Percentiles rank a stretch among this genome's conserved stretches.
Evolutionary conservation across 37 sponge, comb jelly and placozoan genomes (phyloP).

Genomic region (Spongilla lacustris): DNA sequence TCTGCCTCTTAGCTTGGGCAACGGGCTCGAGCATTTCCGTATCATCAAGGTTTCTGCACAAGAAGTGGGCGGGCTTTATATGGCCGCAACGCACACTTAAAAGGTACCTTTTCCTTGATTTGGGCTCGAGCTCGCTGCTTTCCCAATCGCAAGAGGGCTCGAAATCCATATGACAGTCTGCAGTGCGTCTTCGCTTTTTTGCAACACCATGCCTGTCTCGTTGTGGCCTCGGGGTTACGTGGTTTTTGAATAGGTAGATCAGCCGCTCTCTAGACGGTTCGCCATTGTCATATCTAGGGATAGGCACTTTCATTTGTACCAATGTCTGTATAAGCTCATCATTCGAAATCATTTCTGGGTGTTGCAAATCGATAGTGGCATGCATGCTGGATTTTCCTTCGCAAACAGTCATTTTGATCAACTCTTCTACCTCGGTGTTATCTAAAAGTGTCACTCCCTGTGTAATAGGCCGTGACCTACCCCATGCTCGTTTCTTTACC

Average conservation of each 20-base stretch:
- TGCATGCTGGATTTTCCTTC: not conserved
- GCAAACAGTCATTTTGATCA: not conserved
- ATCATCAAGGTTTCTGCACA: too few species aligned
- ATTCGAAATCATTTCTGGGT: constrained; percentile 51
- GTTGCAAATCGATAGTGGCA: constrained; percentile 8
- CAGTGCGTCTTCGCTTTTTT: not conserved
- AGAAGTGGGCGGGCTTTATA: too few species aligned
- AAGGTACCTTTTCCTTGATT: too few species aligned
- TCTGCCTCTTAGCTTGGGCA: not conserved
- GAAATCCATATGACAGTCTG: constrained; percentile 17
- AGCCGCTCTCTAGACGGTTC: constrained; percentile 43
- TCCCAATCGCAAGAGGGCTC: constrained; percentile 5
- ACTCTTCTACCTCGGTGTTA: constrained; percentile 35
- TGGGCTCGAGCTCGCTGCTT: too few species aligned
- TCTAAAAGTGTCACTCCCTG: constrained; percentile 24
- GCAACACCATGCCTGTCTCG: constrained; percentile 4
- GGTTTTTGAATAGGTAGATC: constrained; percentile 50
- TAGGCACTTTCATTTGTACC: constrained; percentile 28
- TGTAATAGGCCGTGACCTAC: constrained; percentile 17
- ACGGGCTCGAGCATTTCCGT: too few species aligned
- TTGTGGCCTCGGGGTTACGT: constrained; percentile 71
- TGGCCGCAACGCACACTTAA: too few species aligned
- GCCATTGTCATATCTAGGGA: constrained; percentile 34
- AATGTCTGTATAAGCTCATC: constrained; percentile 12
- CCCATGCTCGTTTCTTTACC: constrained; percentile 39